phyloP scores from a whole-genome alignment of 2,113 vertebrate species.

The Nematolebias whitei region DNA sequence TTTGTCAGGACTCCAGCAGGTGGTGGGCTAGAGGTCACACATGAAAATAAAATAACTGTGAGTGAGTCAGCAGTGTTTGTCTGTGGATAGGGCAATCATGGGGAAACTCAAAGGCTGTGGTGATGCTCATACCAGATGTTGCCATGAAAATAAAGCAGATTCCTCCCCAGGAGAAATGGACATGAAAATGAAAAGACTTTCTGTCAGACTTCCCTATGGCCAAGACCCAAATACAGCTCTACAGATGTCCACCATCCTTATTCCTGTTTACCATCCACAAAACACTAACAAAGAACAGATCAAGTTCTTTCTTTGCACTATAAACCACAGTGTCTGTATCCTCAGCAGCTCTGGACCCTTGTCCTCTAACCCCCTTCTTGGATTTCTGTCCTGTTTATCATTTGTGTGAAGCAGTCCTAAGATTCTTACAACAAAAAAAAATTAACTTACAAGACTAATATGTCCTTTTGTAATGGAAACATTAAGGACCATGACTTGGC shows the following conservation, averaged over 20 bases:
- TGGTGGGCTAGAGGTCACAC: conserved; percentile 12
- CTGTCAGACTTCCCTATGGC: conserved; percentile 26
- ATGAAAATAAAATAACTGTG: conserved; percentile 1
- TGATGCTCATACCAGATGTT: neutral
- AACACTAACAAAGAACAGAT: conserved; percentile 47
- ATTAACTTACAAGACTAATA: neutral
- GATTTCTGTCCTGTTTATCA: conserved; percentile 2
- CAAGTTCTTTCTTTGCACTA: conserved; percentile 74
- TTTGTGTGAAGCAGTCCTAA: conserved; percentile 33
- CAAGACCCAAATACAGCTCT: conserved; percentile 39
- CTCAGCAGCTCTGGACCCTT: conserved; percentile 12
- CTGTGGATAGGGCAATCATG: conserved; percentile 14
- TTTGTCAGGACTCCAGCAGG: conserved; percentile 22
- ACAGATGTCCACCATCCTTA: conserved; percentile 46
- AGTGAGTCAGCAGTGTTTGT: conserved; percentile 34
- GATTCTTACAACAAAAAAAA: conserved; percentile 13
- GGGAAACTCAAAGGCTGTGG: conserved; percentile 11
- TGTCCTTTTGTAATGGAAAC: too few relatives aligned
- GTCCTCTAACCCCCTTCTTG: neutral
- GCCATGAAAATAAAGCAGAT: neutral
- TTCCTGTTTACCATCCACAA: conserved; percentile 51
- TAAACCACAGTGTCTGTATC: conserved; percentile 69
- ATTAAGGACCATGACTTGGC: too few relatives aligned
- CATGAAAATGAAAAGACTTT: conserved; percentile 8
- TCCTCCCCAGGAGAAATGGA: conserved; percentile 28